Percentiles rank a stretch among this genome's conserved stretches.
These are phyloP conservation scores for Trilocha varians DNA, from an alignment of 2,888 invertebrate species.

Conservation along the genomic window DNA sequence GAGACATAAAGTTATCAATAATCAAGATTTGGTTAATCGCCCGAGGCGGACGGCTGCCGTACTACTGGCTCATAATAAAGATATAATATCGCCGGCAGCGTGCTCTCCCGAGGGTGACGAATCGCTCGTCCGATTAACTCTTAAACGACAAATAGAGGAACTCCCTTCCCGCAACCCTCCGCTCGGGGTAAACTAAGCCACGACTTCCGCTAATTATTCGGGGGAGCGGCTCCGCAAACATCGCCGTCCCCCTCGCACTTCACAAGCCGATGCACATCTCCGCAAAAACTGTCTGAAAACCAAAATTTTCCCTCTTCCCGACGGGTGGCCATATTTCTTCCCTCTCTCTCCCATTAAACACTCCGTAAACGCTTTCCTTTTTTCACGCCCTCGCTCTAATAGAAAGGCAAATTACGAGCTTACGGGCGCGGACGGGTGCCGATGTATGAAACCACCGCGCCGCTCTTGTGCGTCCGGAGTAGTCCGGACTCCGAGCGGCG, in stretches of 20 bases:
- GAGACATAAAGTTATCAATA: slow-evolving; percentile 65
- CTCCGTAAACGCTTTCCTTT: slow-evolving; percentile 74
- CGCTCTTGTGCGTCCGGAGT: slow-evolving; percentile 21
- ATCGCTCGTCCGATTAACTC: slow-evolving; percentile 72
- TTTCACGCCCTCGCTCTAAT: slow-evolving; percentile 74
- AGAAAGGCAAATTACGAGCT: slow-evolving; percentile 75
- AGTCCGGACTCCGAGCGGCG: no score
- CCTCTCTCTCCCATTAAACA: slow-evolving; percentile 73
- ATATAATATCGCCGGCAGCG: slow-evolving; percentile 60
- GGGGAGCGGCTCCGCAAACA: slow-evolving; percentile 54
- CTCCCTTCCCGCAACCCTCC: slow-evolving; percentile 59
- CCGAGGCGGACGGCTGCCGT: slow-evolving; percentile 38
- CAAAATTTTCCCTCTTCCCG: slow-evolving; percentile 70
- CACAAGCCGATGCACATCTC: slow-evolving; percentile 66
- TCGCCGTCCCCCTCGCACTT: slow-evolving; percentile 57
- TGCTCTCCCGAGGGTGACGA: slow-evolving; percentile 69
- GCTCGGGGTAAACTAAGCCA: slow-evolving; percentile 65
- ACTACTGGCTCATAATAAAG: slow-evolving; percentile 62
- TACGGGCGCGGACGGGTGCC: slow-evolving; percentile 73
- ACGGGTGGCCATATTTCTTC: slow-evolving; percentile 71
- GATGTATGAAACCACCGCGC: slow-evolving; percentile 68
- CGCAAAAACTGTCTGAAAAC: slow-evolving; percentile 70
- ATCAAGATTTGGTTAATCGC: slow-evolving; percentile 63
- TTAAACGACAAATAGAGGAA: slow-evolving; percentile 73
- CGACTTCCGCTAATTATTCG: slow-evolving; percentile 71